These are phyloP conservation scores for Pherbina coryleti DNA, from an alignment of 2,888 invertebrate species.

Conservation along the genomic window DNA sequence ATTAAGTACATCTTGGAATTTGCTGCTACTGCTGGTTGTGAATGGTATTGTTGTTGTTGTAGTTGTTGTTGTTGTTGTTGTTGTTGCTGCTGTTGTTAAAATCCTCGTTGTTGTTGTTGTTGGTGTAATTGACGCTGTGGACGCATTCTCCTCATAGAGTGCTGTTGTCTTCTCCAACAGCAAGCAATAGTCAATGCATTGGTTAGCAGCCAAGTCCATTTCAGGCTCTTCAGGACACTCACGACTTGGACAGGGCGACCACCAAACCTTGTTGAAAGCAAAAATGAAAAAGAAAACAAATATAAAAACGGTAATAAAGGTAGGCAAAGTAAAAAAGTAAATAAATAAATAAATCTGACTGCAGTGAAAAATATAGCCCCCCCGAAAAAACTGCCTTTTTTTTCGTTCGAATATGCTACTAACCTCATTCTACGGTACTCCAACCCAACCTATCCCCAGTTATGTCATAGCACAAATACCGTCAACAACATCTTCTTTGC, in stretches of 20 bases:
- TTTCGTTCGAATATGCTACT: too few species aligned
- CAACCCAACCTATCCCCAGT: background rate
- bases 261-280: conserved; percentile 76
- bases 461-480: background rate
- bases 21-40: conserved; percentile 57
- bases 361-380: too few species aligned
- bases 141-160: conserved; percentile 55
- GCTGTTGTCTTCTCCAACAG: conserved; percentile 67
- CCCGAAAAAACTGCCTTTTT: too few species aligned
- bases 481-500: background rate
- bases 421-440: background rate
- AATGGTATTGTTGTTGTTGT: conserved; percentile 37
- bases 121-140: conserved; percentile 47
- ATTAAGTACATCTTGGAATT: conserved; percentile 68
- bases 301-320: background rate
- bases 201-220: conserved; percentile 79
- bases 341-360: too few species aligned
- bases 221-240: conserved; percentile 83
- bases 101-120: conserved; percentile 19
- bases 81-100: conserved; percentile 38
- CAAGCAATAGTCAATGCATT: conserved; percentile 81
- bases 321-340: background rate
- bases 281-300: background rate
- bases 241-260: conserved; percentile 85
- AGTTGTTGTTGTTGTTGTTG: conserved; percentile 42